Evolutionary conservation across 2,113 vertebrate genomes (phyloP).

Genomic region (Prochilodus magdalenae): DNA sequence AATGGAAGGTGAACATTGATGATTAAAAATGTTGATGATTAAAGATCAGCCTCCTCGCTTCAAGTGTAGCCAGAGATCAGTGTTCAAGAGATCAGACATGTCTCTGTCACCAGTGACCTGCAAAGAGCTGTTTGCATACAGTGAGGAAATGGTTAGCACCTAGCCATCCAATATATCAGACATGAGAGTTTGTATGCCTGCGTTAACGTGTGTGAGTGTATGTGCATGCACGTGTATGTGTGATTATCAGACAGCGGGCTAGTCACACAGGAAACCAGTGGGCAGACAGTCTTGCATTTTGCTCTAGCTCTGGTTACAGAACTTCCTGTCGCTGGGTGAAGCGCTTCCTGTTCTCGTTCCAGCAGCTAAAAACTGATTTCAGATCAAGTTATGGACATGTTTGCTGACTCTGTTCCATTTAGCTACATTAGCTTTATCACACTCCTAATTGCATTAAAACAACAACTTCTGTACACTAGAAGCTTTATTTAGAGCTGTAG

Average conservation of each 20-base stretch:
- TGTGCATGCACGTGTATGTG: neutral
- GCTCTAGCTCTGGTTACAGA: conserved; percentile 57
- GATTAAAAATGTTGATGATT: no score
- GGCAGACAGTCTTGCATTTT: conserved; percentile 58
- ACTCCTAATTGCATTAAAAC: neutral
- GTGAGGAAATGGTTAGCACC: conserved; percentile 1
- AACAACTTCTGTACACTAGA: no score
- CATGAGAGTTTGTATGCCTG: conserved; percentile 11
- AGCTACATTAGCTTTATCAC: neutral
- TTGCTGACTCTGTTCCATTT: neutral
- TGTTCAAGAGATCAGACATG: neutral
- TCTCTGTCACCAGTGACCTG: conserved; percentile 1
- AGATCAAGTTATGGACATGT: conserved; percentile 14
- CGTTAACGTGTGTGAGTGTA: conserved; percentile 12
- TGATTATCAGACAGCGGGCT: conserved; percentile 52
- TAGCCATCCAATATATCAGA: conserved; percentile 14
- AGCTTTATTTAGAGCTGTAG: no score
- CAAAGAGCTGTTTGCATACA: conserved; percentile 1
- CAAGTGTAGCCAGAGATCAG: neutral
- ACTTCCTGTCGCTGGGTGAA: conserved; percentile 58
- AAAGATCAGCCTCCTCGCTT: neutral
- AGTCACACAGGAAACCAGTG: conserved; percentile 63
- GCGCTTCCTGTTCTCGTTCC: conserved; percentile 56
- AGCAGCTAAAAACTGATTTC: conserved; percentile 43
- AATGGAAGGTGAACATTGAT: no score